Evolutionary conservation across 2,888 invertebrate species (phyloP).

Genomic region (Brachyopa scutellaris): DNA sequence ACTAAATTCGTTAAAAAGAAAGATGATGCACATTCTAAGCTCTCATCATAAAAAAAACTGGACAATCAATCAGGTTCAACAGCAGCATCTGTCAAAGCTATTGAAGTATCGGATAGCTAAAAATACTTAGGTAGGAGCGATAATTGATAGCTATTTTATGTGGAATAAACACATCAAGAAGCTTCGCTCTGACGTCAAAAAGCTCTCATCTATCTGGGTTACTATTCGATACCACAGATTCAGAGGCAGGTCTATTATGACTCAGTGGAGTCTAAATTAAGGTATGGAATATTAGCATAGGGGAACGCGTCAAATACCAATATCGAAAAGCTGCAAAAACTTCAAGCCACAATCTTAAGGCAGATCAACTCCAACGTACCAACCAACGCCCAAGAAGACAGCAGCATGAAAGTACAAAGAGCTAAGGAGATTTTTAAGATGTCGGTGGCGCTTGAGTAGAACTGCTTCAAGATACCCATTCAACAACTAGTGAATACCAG

Average conservation of each 20-base stretch:
- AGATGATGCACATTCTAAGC: background rate
- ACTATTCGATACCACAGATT: too few species aligned
- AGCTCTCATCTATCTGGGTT: too few species aligned
- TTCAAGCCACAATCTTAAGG: too few species aligned
- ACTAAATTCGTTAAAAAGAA: background rate
- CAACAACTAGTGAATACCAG: background rate
- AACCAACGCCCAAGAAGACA: background rate
- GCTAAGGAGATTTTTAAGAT: background rate
- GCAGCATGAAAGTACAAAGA: background rate
- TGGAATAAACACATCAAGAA: too few species aligned
- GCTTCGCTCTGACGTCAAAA: conserved; percentile 7
- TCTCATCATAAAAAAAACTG: background rate
- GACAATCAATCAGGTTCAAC: too few species aligned
- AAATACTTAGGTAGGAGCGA: background rate
- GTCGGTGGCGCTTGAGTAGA: background rate
- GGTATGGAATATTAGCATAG: conserved; percentile 5
- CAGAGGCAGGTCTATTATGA: too few species aligned
- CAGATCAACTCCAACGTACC: too few species aligned
- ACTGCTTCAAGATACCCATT: background rate
- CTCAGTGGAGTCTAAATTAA: too few species aligned
- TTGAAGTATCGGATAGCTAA: background rate
- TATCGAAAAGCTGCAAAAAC: too few species aligned
- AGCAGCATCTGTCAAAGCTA: background rate
- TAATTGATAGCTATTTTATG: background rate
- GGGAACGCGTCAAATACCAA: conserved; percentile 2